A percentile compares a stretch with the other conserved stretches of the same genome.
Evolutionary conservation across 2,797 vertebrate genomes (phyloP).

Genomic region (Eremophila alpestris): DNA sequence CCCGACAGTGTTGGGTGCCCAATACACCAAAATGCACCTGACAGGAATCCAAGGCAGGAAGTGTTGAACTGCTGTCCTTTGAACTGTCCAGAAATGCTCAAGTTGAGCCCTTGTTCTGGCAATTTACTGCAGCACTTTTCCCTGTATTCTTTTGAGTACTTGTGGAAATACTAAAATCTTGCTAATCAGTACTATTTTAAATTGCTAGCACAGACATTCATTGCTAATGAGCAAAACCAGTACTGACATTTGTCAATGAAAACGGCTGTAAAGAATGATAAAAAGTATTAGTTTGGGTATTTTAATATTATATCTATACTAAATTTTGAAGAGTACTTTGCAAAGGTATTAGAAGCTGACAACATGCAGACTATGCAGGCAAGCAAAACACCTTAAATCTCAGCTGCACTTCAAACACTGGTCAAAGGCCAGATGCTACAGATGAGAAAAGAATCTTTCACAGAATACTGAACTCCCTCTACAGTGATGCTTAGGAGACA

Average conservation of each 20-base stretch:
- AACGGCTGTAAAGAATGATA: neutral
- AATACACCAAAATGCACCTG: neutral
- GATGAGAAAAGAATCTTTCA: neutral
- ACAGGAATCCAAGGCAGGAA: neutral
- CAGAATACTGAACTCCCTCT: neutral
- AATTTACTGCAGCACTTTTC: neutral
- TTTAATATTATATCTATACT: slow-evolving; percentile 20
- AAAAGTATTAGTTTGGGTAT: slow-evolving; percentile 36
- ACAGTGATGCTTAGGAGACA: neutral
- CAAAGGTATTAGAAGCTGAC: slow-evolving; percentile 37
- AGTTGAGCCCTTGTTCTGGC: neutral
- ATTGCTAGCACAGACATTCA: neutral
- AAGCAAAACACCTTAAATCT: slow-evolving; percentile 43
- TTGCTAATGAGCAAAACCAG: neutral
- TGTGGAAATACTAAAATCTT: neutral
- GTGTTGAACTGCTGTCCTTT: neutral
- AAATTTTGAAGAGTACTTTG: slow-evolving; percentile 60
- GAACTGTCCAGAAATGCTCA: neutral
- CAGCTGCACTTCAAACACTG: slow-evolving; percentile 36
- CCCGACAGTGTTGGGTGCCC: neutral
- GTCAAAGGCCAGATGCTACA: neutral
- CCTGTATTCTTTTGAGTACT: neutral
- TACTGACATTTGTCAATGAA: neutral
- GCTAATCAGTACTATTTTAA: neutral
- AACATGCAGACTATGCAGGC: neutral